Percentiles rank a stretch among this genome's conserved stretches.
phyloP scores from a whole-genome alignment of 2,113 vertebrate species.

The Indicator indicator region DNA sequence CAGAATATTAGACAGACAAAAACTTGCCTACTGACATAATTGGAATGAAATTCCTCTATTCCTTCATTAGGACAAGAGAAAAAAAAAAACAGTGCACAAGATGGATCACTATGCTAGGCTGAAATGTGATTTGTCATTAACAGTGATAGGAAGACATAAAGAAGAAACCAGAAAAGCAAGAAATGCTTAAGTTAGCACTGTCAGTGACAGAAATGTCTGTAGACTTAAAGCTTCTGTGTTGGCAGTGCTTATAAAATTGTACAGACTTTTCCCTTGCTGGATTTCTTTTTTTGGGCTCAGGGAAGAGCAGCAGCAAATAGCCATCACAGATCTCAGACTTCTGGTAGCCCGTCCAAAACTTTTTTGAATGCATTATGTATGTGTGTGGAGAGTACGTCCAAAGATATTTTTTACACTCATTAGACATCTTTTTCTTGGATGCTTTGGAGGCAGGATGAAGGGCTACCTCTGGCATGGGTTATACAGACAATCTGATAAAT shows the following conservation, averaged over 20 bases:
- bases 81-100: neutral
- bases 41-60: neutral
- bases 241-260: neutral
- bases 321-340: neutral
- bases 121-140: neutral
- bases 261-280: neutral
- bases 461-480: fast-evolving
- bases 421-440: neutral
- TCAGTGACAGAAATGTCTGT: neutral
- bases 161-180: neutral
- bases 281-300: neutral
- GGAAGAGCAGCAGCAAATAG: neutral
- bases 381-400: neutral
- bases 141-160: neutral
- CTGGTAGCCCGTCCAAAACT: neutral
- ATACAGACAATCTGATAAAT: neutral
- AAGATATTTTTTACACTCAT: neutral
- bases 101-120: neutral
- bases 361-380: neutral
- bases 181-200: neutral
- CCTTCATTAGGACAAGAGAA: neutral
- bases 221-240: neutral
- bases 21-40: neutral
- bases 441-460: neutral
- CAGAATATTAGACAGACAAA: neutral